A percentile compares a stretch with the other conserved stretches of the same genome.
These are phyloP conservation scores for Troides helena DNA, from an alignment of 2,888 invertebrate genomes.

Conservation along the genomic window DNA sequence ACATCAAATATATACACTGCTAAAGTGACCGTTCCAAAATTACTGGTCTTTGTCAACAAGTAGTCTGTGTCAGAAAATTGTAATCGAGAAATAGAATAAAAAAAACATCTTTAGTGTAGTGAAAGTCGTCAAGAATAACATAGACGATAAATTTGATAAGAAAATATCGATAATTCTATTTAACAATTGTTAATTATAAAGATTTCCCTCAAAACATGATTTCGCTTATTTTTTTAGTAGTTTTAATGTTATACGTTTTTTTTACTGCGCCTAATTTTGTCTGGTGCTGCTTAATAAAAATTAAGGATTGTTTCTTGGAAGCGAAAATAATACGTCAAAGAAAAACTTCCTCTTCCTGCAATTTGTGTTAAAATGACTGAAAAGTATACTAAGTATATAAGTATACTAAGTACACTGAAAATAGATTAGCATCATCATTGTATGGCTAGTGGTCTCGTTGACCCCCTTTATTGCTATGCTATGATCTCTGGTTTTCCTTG, in stretches of 20 bases:
- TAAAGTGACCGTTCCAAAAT: slow-evolving; percentile 11
- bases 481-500: not conserved
- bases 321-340: not conserved
- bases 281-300: not conserved
- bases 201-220: not conserved
- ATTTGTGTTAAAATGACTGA: not conserved
- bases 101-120: not conserved
- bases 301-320: too few species aligned
- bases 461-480: not conserved
- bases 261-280: not conserved
- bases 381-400: too few species aligned
- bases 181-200: not conserved
- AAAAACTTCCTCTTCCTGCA: not conserved
- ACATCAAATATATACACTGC: not conserved
- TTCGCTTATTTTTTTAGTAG: not conserved
- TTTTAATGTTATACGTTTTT: not conserved
- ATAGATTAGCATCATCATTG: not conserved
- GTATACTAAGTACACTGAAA: too few species aligned
- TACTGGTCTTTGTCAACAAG: not conserved
- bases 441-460: not conserved
- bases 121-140: not conserved
- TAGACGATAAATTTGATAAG: not conserved
- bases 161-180: slow-evolving; percentile 2
- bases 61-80: not conserved
- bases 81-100: not conserved